These are phyloP conservation scores for Tenualosa ilisha DNA, from an alignment of 2,797 vertebrate species.

Conservation along the genomic window DNA sequence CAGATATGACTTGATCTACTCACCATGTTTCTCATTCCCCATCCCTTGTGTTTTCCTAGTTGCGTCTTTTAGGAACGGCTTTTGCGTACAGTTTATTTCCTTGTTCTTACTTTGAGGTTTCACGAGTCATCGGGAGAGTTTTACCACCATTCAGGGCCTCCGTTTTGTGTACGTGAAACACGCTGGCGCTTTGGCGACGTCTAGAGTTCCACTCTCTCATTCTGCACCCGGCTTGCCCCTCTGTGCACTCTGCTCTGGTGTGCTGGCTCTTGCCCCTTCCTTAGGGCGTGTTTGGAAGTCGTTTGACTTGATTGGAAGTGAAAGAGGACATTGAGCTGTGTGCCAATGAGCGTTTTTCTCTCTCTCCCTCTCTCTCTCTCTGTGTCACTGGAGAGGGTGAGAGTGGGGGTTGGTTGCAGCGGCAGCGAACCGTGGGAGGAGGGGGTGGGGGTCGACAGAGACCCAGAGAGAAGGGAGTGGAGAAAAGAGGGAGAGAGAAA, in stretches of 20 bases:
- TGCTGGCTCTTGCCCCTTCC: neutral
- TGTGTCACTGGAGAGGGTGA: neutral
- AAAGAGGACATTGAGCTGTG: neutral
- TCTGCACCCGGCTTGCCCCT: neutral
- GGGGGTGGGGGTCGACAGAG: neutral
- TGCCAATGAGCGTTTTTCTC: neutral
- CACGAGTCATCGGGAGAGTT: neutral
- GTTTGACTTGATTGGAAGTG: constrained; percentile 18
- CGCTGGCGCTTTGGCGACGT: neutral
- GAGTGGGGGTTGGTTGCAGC: neutral
- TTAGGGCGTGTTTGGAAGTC: neutral
- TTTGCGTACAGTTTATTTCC: neutral
- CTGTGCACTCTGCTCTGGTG: neutral
- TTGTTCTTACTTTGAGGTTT: neutral
- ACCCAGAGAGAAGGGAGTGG: neutral
- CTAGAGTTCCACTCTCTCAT: neutral
- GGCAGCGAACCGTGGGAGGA: neutral
- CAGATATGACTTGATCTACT: neutral
- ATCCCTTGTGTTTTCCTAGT: too few species aligned
- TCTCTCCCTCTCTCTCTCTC: too few species aligned
- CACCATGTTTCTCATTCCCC: neutral
- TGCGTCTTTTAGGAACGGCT: neutral
- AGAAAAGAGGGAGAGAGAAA: neutral
- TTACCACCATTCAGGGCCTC: neutral
- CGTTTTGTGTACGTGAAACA: neutral